phyloP scores from a whole-genome alignment of 2,888 invertebrate genomes.

The Pediacus dermestoides region DNA sequence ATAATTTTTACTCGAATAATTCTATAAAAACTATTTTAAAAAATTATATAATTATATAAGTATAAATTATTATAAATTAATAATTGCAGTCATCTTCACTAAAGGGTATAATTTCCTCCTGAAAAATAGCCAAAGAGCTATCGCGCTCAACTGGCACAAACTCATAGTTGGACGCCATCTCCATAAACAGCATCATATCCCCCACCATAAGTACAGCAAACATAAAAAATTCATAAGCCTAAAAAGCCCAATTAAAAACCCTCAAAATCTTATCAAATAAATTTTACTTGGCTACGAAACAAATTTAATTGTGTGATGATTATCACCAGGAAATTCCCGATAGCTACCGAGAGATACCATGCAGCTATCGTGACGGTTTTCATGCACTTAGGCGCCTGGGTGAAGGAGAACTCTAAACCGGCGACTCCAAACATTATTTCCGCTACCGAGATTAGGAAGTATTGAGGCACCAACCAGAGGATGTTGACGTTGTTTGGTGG shows the following conservation, averaged over 20 bases:
- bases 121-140: constrained; percentile 34
- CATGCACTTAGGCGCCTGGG: constrained; percentile 79
- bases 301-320: constrained; percentile 65
- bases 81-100: constrained; percentile 1
- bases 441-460: constrained; percentile 71
- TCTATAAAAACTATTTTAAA: too few species aligned
- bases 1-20: too few species aligned
- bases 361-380: constrained; percentile 79
- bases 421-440: constrained; percentile 83
- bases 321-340: constrained; percentile 77
- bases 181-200: constrained; percentile 63
- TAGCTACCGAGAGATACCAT: constrained; percentile 79
- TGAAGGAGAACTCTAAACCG: constrained; percentile 79
- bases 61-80: too few species aligned
- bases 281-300: constrained; percentile 61
- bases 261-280: background rate
- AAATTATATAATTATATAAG: too few species aligned
- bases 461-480: constrained; percentile 75
- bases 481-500: constrained; percentile 65
- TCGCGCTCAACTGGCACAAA: constrained; percentile 47
- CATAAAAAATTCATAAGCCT: constrained; percentile 72
- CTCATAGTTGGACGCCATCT: constrained; percentile 55
- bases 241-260: constrained; percentile 33
- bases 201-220: constrained; percentile 65
- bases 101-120: constrained; percentile 16